Evolutionary conservation across 2,888 invertebrate species (phyloP), one percentile per base, ranked within the genome.

Genomic region (Ligdia adustata): DNA sequence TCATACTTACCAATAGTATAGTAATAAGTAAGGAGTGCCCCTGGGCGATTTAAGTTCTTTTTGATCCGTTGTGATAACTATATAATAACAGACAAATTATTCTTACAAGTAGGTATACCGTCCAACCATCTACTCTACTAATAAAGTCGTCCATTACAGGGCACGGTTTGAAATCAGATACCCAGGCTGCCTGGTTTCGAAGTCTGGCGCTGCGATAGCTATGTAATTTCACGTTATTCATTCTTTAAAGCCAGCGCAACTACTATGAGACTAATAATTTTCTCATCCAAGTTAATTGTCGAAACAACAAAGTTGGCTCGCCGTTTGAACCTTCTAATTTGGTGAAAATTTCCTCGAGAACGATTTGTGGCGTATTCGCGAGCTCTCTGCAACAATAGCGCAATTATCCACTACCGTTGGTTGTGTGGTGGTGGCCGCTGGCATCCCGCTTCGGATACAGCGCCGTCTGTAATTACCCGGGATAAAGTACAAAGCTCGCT

Each of bases 321-420:
- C n/a, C 52, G 74, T 61, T 67, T 63, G 66, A 73, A 72, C 75
- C 79, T 79, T 82, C 75, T 83, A 80, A 84, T 83, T 82, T 77
- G 66, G 71, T 61, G 57, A 69, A 67, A 70, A 73, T 73, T 77
- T 79, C 71, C 76, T 75, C 66, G 77, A 79, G 80, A 79, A 68
- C 74, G 67, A 70, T 79, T 80, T 79, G 80, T 69, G 64, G 72
- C 73, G 61, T 63, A 66, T 70, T 71, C 66, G 74, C 66, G 58
- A 72, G 60, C 69, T 68, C 67, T 69, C 73, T 68, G 74, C 72
- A 82, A 86, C 83, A 87, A 88, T 83, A 75, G 80, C 60, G 83
- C 84, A 87, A 88, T 88, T 86, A 86, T 81, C 79, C 76, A 80
- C 79, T 82, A 83, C 80, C 77, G 77, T 74, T 72, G 76, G 72